Evolutionary conservation across 2,113 vertebrate genomes (phyloP), one percentile per base, ranked within the genome.

Genomic region (Tauraco erythrolophus): DNA sequence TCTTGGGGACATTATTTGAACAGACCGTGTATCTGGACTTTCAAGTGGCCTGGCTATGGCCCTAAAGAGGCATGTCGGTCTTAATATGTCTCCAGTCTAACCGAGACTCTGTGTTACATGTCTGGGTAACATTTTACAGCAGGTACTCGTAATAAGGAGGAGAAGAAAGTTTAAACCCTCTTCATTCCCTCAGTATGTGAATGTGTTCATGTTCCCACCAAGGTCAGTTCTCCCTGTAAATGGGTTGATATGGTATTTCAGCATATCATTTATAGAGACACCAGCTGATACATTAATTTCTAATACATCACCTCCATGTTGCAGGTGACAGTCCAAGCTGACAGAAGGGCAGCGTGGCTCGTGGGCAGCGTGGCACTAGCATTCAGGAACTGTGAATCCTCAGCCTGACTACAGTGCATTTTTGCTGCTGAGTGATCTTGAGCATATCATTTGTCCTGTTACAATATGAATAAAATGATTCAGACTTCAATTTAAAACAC

Each of bases 401-500:
- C 48, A 81, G 46, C 33, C 43, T 81, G 41, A 25, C 16, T 25
- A 30, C 16, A 25, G 33, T 39, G n/a, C 30, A 17, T n/a, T 71
- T 82, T 81, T 86, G 28, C 39, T 25, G 1, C 53, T 37, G 39
- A 48, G 45, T 82, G 39, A 84, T 76, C 86, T 71, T 95, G 77
- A 87, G 12, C 15, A 19, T 24, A 41, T 57, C 7, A 84, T 91
- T 84, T 89, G 10, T 87, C 27, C 58, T 65, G 21, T 68, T 91
- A 51, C 7, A 81, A 68, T 51, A 45, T 22, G 30, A 93, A 78
- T 65, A 87, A 95, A 72, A 95, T 87, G 2, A 89, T 84, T 89
- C 86, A 92, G 65, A 61, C 53, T 71, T 91, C 74, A 79, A 43
- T 94, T 84, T 91, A 61, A 94, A 94, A 45, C 41, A 65, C n/a